Evolutionary conservation across 1,140 invertebrate genomes (phyloP).

Genomic region (Portunus trituberculatus): DNA sequence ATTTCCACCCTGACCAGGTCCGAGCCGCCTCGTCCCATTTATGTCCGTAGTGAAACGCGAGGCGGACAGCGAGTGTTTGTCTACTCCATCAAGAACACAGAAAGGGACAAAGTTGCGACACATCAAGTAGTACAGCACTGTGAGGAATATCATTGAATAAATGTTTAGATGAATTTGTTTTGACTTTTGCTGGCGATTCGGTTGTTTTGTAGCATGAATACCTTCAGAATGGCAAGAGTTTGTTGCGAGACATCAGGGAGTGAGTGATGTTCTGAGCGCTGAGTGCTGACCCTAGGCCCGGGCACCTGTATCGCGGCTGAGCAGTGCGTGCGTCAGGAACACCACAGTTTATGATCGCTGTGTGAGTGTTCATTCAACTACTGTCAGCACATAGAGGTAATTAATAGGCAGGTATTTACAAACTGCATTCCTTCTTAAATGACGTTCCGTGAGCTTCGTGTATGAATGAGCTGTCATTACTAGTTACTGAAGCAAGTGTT

Average conservation of each 20-base stretch:
- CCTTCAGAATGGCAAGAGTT: not conserved
- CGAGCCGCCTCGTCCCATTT: not conserved
- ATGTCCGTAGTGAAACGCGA: not conserved
- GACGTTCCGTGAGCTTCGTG: not conserved
- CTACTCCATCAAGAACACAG: constrained; percentile 3
- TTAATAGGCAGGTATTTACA: not conserved
- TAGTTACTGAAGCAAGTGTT: not conserved
- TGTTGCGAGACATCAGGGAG: not conserved
- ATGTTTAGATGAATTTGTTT: not conserved
- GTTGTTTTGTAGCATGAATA: not conserved
- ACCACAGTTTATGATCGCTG: not conserved
- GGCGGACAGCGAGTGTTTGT: not conserved
- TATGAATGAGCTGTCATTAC: not conserved
- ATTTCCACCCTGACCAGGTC: not conserved
- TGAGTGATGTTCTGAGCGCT: not conserved
- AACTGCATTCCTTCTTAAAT: not conserved
- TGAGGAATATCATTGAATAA: not conserved
- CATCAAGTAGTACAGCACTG: not conserved
- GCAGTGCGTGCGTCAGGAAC: not conserved
- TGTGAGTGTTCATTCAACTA: not conserved
- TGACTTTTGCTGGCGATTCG: not conserved
- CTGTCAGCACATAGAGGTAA: not conserved
- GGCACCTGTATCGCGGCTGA: not conserved
- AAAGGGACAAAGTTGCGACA: not conserved
- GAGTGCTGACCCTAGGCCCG: not conserved